These are phyloP conservation scores for Passerina amoena DNA, from an alignment of 2,113 vertebrate species.

Conservation along the genomic window DNA sequence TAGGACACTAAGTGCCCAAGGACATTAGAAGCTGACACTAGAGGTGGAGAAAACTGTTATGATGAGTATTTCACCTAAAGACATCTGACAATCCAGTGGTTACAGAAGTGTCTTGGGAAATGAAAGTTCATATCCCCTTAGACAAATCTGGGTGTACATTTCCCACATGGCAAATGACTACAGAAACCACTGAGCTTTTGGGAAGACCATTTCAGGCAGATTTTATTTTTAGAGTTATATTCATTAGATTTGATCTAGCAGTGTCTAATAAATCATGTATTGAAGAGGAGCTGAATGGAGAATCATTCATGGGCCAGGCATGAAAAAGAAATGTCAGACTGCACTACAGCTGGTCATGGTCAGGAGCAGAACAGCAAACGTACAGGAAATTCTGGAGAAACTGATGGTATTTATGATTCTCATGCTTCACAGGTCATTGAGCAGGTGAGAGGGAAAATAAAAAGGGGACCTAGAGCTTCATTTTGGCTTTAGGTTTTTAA, in stretches of 20 bases:
- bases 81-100: background rate
- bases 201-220: background rate
- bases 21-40: background rate
- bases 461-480: background rate
- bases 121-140: background rate
- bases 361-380: background rate
- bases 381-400: background rate
- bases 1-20: background rate
- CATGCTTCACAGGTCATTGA: background rate
- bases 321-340: background rate
- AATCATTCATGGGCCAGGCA: background rate
- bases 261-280: background rate
- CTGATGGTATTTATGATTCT: background rate
- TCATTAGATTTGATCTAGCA: background rate
- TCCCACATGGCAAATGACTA: background rate
- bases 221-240: background rate
- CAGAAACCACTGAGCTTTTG: background rate
- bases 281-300: background rate
- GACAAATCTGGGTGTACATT: background rate
- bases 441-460: background rate
- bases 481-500: background rate
- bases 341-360: background rate
- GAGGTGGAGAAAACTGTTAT: background rate
- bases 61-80: slow-evolving; percentile 10
- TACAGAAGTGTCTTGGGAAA: background rate